A percentile compares a stretch with the other conserved stretches of the same genome.
Evolutionary conservation across 2,888 invertebrate genomes (phyloP).

Genomic region (Myopa testacea): DNA sequence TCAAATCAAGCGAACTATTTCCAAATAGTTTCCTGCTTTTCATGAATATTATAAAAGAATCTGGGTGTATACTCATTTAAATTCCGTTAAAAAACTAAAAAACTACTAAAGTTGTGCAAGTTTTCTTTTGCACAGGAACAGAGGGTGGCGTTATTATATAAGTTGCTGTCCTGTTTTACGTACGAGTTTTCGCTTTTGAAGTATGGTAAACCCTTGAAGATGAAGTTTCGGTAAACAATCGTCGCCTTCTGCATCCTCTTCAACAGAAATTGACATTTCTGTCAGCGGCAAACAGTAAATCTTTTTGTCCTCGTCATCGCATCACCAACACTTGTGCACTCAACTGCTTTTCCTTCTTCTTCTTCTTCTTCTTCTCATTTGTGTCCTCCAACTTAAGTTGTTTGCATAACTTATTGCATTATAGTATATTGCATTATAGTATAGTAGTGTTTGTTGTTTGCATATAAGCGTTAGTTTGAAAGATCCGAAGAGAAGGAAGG

Average conservation of each 20-base stretch:
- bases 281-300: slow-evolving; percentile 33
- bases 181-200: too few species aligned
- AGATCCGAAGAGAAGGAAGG: background rate
- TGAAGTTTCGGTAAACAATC: slow-evolving; percentile 28
- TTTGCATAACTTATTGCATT: slow-evolving; percentile 38
- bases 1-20: too few species aligned
- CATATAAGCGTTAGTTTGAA: background rate
- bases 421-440: slow-evolving; percentile 37
- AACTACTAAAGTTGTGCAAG: too few species aligned
- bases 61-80: too few species aligned
- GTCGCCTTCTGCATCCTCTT: background rate
- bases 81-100: too few species aligned
- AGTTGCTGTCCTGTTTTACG: slow-evolving; percentile 41
- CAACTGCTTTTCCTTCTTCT: background rate
- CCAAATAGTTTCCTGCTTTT: too few species aligned
- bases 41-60: too few species aligned
- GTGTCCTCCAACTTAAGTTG: slow-evolving; percentile 8
- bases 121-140: too few species aligned
- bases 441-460: slow-evolving; percentile 11
- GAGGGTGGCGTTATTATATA: background rate
- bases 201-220: too few species aligned
- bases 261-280: slow-evolving; percentile 22
- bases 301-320: background rate
- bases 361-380: background rate
- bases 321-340: slow-evolving; percentile 8